A percentile compares a stretch with the other conserved stretches of the same genome.
These are phyloP conservation scores for Netelia melanura DNA, from an alignment of 2,888 invertebrate species.

Conservation along the genomic window DNA sequence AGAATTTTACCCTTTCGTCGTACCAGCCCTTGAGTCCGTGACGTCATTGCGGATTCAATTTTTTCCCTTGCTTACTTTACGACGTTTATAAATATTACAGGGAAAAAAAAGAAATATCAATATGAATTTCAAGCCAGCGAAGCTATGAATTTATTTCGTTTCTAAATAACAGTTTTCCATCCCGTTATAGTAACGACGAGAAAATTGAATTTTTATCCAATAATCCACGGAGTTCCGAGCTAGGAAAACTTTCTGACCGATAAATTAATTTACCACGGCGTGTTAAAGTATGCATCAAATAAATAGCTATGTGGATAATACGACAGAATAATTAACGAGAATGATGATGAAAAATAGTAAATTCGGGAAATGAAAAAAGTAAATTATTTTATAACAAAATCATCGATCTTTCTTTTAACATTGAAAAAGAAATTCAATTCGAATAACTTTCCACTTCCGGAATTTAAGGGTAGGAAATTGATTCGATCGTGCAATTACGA, in stretches of 20 bases:
- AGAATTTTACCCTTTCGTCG: constrained; percentile 30
- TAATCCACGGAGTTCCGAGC: constrained; percentile 2
- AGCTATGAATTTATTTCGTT: constrained; percentile 36
- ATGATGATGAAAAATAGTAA: neutral
- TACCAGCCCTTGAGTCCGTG: constrained; percentile 37
- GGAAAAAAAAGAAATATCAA: constrained; percentile 18
- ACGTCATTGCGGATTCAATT: constrained; percentile 46
- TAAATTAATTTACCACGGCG: constrained; percentile 2
- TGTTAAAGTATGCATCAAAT: neutral
- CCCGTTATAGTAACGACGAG: neutral
- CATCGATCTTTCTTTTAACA: too few species aligned
- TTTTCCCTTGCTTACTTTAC: constrained; percentile 34
- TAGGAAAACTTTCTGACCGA: neutral
- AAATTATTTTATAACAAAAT: neutral
- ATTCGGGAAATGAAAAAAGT: neutral
- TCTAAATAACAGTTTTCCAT: constrained; percentile 28
- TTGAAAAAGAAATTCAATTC: too few species aligned
- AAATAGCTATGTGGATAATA: neutral
- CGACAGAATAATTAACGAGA: neutral
- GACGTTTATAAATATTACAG: constrained; percentile 1
- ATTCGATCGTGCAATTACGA: neutral
- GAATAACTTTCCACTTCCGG: too few species aligned
- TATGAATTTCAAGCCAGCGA: constrained; percentile 20
- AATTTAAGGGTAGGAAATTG: too few species aligned
- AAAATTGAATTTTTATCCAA: constrained; percentile 39